A percentile compares a stretch with the other conserved stretches of the same genome.
Evolutionary conservation across 2,113 vertebrate genomes (phyloP).

Genomic region (Chaenocephalus aceratus): DNA sequence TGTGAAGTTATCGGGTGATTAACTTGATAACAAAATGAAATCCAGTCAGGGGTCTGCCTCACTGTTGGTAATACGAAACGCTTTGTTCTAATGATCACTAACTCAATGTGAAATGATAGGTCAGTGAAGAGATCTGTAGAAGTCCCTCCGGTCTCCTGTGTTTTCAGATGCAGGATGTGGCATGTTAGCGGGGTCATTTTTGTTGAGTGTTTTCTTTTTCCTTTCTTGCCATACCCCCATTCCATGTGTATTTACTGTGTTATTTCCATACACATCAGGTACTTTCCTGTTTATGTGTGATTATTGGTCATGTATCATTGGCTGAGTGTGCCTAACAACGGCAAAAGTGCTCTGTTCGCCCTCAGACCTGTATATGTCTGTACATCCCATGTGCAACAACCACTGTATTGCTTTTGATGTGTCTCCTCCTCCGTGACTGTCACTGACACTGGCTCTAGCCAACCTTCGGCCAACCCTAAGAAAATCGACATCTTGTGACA

Average conservation of each 20-base stretch:
- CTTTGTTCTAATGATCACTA: slow-evolving; percentile 63
- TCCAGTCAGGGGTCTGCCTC: slow-evolving; percentile 77
- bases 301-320: slow-evolving; percentile 80
- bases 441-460: slow-evolving; percentile 67
- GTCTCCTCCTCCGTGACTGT: slow-evolving; percentile 75
- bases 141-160: slow-evolving; percentile 58
- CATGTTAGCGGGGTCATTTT: slow-evolving; percentile 77
- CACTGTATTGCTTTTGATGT: slow-evolving; percentile 81
- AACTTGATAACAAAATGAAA: slow-evolving; percentile 83
- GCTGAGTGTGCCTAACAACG: slow-evolving; percentile 76
- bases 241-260: slow-evolving; percentile 78
- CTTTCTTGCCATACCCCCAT: slow-evolving; percentile 74
- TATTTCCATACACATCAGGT: slow-evolving; percentile 78
- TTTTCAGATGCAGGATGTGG: slow-evolving; percentile 68
- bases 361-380: slow-evolving; percentile 72
- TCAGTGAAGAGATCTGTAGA: slow-evolving; percentile 49
- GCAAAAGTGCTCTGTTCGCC: slow-evolving; percentile 66
- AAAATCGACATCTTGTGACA: slow-evolving; percentile 58
- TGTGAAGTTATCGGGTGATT: slow-evolving; percentile 77
- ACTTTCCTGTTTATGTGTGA: slow-evolving; percentile 79
- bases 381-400: slow-evolving; percentile 78
- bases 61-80: slow-evolving; percentile 43
- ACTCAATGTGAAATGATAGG: slow-evolving; percentile 43
- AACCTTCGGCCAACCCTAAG: slow-evolving; percentile 24
- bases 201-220: slow-evolving; percentile 60